Conservation (phyloP, 2,797 vertebrate genomes). For the Iguana delicatissima region DNA sequence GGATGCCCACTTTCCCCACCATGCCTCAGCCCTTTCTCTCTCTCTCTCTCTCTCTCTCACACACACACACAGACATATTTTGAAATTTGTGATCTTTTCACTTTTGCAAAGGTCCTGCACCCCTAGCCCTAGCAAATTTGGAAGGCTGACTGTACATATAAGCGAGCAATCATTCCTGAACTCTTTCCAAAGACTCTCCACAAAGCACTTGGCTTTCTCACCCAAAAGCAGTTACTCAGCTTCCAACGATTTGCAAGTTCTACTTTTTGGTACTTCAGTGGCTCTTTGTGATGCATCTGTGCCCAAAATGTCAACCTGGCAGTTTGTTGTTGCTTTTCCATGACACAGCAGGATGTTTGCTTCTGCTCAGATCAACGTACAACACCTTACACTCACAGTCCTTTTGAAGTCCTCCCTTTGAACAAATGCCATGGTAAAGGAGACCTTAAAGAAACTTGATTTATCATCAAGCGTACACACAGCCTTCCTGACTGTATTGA, state of each 20-base stretch:
- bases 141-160: neutral
- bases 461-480: neutral
- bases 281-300: slow-evolving; percentile 4
- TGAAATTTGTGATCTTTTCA: too few species aligned
- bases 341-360: neutral
- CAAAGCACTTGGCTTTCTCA: neutral
- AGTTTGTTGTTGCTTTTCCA: neutral
- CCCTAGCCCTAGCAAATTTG: too few species aligned
- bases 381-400: neutral
- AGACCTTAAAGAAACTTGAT: neutral
- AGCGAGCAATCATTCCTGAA: neutral
- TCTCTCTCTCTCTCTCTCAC: too few species aligned
- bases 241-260: neutral
- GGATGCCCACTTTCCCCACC: too few species aligned
- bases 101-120: too few species aligned
- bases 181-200: neutral
- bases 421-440: neutral
- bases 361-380: neutral
- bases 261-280: neutral
- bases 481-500: neutral
- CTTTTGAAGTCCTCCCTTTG: slow-evolving; percentile 25
- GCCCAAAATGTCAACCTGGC: slow-evolving; percentile 8
- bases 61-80: too few species aligned
- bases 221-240: neutral
- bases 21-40: too few species aligned